Base-by-base conservation (phyloP, 1,140 invertebrate genomes). In the Zaprionus capensis region DNA sequence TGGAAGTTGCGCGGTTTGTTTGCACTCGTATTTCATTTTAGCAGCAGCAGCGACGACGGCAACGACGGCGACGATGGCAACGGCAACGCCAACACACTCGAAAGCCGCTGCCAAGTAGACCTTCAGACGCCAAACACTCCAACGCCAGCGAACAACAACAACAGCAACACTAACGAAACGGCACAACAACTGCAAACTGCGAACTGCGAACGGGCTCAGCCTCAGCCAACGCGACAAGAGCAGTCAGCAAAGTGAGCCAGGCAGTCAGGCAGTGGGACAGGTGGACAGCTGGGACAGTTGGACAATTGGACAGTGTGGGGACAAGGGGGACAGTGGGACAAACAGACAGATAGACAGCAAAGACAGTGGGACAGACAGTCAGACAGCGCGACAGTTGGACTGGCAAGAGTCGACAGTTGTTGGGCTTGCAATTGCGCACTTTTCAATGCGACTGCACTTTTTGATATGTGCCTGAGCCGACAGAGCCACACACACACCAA, bases 81-180 rank as follows among this genome's bases (percentile, higher is more conserved):
- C 55, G 53, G 28, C 73, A 78, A 81, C 84, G 84, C 84, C 85
- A 88, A 87, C 84, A 87, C 84, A 90, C 84, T 88, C 69, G 68
- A 87, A 81, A 90, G 85, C 78, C 76, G 85, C 84, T 81, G 78
- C 78, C 81, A 90, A 88, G 85, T 90, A 90, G 85, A 90, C 85
- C 85, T 90, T 90, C 85, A 90, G 85, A 90, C 85, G 85, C 85
- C 85, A 90, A 90, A 90, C 85, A 90, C 85, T 90, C 81, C 85
- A 88, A 88, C 85, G 85, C 84, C 81, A 75, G 78, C 62, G 61
- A 49, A 67, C 75, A 71, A 70, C 76, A 66, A 62, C 64, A 70
- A 36, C n/a, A 51, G n/a, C 77, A 80, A 69, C 72, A n/a, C 15
- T 7, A 44, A 44, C 15, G 41, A 44, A 57, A 44, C 63, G 7